Percentiles rank a stretch among this genome's conserved stretches.
Evolutionary conservation across 2,113 vertebrate genomes (phyloP).

Genomic region (Urocynchramus pylzowi): DNA sequence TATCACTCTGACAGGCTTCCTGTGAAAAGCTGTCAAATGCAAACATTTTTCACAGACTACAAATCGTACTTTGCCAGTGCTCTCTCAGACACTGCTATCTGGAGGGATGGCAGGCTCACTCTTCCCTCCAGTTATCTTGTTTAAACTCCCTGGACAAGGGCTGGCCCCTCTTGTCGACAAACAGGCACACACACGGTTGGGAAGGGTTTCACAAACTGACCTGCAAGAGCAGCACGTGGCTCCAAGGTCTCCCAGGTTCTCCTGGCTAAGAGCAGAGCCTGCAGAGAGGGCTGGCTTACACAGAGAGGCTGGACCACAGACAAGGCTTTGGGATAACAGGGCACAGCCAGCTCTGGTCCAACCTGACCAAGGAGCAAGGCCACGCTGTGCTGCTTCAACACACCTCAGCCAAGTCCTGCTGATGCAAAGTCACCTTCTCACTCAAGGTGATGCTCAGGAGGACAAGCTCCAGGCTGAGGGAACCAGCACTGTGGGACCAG

Average conservation of each 20-base stretch:
- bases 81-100: neutral
- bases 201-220: neutral
- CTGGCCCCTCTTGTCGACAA: neutral
- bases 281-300: neutral
- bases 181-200: neutral
- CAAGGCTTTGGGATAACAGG: fast-evolving
- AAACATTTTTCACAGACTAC: slow-evolving; percentile 45
- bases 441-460: neutral
- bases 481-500: neutral
- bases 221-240: fast-evolving
- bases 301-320: fast-evolving
- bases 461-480: fast-evolving
- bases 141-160: neutral
- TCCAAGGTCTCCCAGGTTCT: neutral
- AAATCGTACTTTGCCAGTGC: slow-evolving; percentile 30
- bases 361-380: neutral
- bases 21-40: slow-evolving; percentile 50
- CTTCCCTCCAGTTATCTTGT: neutral
- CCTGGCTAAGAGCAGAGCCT: neutral
- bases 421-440: neutral
- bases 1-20: slow-evolving; percentile 64
- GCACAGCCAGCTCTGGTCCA: neutral
- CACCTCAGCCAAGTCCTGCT: neutral
- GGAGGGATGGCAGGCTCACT: neutral
- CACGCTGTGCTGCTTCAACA: neutral